Evolutionary conservation across 2,888 invertebrate genomes (phyloP).

Genomic region (Drosophila koepferae): DNA sequence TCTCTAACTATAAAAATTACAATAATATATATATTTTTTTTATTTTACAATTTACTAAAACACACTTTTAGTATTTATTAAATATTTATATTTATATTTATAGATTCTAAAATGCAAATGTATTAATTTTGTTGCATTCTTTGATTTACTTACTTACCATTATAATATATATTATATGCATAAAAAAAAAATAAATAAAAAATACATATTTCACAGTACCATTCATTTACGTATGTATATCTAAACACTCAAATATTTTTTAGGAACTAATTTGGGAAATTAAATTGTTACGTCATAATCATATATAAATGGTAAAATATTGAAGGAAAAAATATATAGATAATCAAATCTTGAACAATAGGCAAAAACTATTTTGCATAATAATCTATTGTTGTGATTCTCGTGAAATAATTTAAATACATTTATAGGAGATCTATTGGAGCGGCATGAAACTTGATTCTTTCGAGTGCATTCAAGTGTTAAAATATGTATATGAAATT

Average conservation of each 20-base stretch:
- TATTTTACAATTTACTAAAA: too few relatives aligned
- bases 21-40: too few relatives aligned
- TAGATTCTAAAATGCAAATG: too few relatives aligned
- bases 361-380: slow-evolving; percentile 44
- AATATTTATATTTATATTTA: too few relatives aligned
- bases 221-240: too few relatives aligned
- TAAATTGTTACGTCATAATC: neutral
- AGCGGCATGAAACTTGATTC: slow-evolving; percentile 53
- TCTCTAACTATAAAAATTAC: too few relatives aligned
- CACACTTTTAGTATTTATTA: too few relatives aligned
- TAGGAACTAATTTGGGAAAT: neutral
- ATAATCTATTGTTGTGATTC: slow-evolving; percentile 31
- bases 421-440: slow-evolving; percentile 21
- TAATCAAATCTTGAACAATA: slow-evolving; percentile 3
- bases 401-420: slow-evolving; percentile 19
- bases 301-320: neutral
- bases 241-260: neutral
- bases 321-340: neutral
- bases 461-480: slow-evolving; percentile 64
- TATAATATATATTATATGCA: neutral
- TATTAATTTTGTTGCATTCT: too few relatives aligned
- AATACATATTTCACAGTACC: neutral
- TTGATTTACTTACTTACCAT: too few relatives aligned
- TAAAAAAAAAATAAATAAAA: neutral
- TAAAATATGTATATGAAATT: slow-evolving; percentile 72